Percentiles rank a stretch among this genome's conserved stretches.
Evolutionary conservation across 2,797 vertebrate species (phyloP).

Genomic region (Eulemur mongoz): DNA sequence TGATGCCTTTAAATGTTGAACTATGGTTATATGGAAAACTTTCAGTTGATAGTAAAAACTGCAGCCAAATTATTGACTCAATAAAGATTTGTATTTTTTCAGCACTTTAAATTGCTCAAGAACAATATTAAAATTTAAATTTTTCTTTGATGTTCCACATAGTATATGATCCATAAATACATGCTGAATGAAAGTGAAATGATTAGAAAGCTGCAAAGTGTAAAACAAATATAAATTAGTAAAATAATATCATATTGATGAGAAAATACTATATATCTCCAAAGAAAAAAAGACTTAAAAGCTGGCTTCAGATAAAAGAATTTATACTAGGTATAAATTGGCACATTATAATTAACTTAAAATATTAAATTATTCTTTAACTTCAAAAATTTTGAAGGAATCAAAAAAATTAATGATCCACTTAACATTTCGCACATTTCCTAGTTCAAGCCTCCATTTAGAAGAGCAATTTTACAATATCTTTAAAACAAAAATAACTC

Average conservation of each 20-base stretch:
- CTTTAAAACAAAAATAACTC: neutral
- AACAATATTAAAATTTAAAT: neutral
- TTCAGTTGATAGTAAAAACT: neutral
- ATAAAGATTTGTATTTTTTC: neutral
- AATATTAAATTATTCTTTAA: neutral
- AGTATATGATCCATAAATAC: neutral
- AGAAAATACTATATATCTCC: neutral
- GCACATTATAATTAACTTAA: neutral
- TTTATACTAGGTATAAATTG: neutral
- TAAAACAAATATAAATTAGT: neutral
- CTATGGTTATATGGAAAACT: neutral
- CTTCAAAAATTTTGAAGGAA: neutral
- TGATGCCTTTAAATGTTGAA: neutral
- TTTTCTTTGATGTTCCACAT: neutral
- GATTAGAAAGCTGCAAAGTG: neutral
- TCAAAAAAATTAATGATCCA: neutral
- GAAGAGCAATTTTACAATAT: neutral
- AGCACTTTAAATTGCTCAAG: neutral
- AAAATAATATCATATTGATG: neutral
- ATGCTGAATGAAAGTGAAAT: neutral
- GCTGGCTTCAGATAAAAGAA: neutral
- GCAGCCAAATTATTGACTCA: neutral
- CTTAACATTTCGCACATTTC: neutral
- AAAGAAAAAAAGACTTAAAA: neutral
- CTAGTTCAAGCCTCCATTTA: neutral